phyloP scores from a whole-genome alignment of 2,888 invertebrate species.

The Plutella xylostella region DNA sequence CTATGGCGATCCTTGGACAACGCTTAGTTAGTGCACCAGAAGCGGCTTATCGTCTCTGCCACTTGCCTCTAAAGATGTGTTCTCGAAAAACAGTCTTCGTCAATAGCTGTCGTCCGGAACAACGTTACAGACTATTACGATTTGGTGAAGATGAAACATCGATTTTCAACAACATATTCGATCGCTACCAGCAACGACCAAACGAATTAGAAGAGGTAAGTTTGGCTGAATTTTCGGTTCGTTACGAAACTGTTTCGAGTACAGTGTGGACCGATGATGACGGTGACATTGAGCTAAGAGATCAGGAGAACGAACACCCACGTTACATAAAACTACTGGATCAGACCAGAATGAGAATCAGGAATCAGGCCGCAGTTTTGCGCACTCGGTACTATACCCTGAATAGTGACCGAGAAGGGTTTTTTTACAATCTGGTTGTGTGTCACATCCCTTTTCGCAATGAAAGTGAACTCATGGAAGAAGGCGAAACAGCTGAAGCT shows the following conservation, averaged over 20 bases:
- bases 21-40: constrained; percentile 12
- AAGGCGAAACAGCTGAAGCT: constrained; percentile 20
- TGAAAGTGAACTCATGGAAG: constrained; percentile 18
- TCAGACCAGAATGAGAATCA: constrained; percentile 22
- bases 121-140: constrained; percentile 25
- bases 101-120: constrained; percentile 23
- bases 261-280: constrained; percentile 19
- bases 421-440: constrained; percentile 21
- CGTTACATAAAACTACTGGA: constrained; percentile 21
- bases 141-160: constrained; percentile 21
- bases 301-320: constrained; percentile 11
- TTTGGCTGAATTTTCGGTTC: constrained; percentile 25
- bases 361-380: constrained; percentile 26
- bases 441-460: constrained; percentile 23
- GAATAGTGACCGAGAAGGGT: constrained; percentile 23
- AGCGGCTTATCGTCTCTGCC: constrained; percentile 7
- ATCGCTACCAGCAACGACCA: constrained; percentile 19
- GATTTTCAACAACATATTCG: constrained; percentile 24
- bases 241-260: constrained; percentile 21
- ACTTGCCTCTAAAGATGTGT: constrained; percentile 12
- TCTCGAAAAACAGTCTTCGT: constrained; percentile 21
- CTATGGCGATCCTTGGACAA: constrained; percentile 25
- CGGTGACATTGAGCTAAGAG: constrained; percentile 20
- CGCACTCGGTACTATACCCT: constrained; percentile 24
- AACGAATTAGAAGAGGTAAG: constrained; percentile 20